Evolutionary conservation across 1,140 invertebrate genomes (phyloP), one percentile per base, ranked within the genome.

Genomic region (Zaprionus lachaisei): DNA sequence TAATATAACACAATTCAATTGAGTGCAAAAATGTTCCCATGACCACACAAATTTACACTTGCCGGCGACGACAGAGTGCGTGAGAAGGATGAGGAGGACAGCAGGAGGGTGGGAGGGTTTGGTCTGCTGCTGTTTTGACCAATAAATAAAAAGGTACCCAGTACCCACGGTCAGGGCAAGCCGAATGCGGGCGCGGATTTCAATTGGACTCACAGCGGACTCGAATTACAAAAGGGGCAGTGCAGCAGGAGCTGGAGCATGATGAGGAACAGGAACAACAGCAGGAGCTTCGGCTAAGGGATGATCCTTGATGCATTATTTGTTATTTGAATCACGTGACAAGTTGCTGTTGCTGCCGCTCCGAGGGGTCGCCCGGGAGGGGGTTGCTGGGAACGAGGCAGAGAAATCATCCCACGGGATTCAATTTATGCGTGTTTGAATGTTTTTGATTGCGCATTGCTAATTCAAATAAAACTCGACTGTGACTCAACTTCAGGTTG

Each of bases 371-470:
- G 20, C 26, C 38, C 7, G 26, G 34, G 44, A 54, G 61, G 72
- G 71, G 69, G 73, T 72, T 72, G 63, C 74, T 90, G 85, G 85
- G 85, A 90, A 90, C 66, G 38, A 51, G 67, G 65, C 72, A 71
- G 51, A 80, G 79, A 90, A 91, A 91, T 77, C 85, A 90, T 90
- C 85, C 85, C 85, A 90, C 85, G 85, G 85, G 85, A 90, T 90
- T 90, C 85, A 90, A 90, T 90, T 90, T 90, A 90, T 90, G 85
- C 86, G 86, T 90, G 85, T 90, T 90, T 90, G 85, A 90, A 90
- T 90, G 85, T 90, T 90, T 90, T 90, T 90, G 85, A 90, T 90
- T 90, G 85, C 67, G 77, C 85, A 71, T 79, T 85, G 85, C 85
- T 91, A 90, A 90, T 90, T 90, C 86, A 90, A 89, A 89, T 89